phyloP scores from a whole-genome alignment of 2,797 vertebrate genomes.

The Otus scops region DNA sequence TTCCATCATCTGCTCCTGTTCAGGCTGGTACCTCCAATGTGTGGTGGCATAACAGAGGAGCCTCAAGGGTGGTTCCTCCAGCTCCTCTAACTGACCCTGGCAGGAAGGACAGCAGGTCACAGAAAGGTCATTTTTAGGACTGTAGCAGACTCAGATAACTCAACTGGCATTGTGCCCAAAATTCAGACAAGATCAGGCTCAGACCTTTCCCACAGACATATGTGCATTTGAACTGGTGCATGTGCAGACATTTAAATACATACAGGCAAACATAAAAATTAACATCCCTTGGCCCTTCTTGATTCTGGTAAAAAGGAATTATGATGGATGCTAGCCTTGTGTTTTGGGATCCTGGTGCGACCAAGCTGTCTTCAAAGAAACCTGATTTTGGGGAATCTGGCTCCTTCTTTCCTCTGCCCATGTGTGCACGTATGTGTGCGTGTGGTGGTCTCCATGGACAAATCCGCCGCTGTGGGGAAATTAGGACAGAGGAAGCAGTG shows the following conservation, averaged over 20 bases:
- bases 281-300: background rate
- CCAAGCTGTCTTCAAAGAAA: background rate
- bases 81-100: background rate
- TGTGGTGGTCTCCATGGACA: background rate
- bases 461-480: background rate
- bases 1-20: background rate
- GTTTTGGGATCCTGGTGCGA: background rate
- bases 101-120: background rate
- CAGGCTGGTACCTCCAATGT: background rate
- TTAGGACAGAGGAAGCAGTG: accelerated
- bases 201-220: background rate
- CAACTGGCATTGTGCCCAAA: background rate
- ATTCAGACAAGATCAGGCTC: background rate
- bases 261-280: background rate
- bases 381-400: background rate
- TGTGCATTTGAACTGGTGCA: background rate
- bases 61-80: background rate
- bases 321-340: background rate
- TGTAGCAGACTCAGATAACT: background rate
- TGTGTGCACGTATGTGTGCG: no score
- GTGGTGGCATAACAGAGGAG: background rate
- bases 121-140: background rate
- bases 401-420: background rate
- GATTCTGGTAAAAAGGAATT: background rate
- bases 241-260: background rate